A percentile compares a stretch with the other conserved stretches of the same genome.
phyloP scores from a whole-genome alignment of 1,140 invertebrate species.

The Heterodera carotae region DNA sequence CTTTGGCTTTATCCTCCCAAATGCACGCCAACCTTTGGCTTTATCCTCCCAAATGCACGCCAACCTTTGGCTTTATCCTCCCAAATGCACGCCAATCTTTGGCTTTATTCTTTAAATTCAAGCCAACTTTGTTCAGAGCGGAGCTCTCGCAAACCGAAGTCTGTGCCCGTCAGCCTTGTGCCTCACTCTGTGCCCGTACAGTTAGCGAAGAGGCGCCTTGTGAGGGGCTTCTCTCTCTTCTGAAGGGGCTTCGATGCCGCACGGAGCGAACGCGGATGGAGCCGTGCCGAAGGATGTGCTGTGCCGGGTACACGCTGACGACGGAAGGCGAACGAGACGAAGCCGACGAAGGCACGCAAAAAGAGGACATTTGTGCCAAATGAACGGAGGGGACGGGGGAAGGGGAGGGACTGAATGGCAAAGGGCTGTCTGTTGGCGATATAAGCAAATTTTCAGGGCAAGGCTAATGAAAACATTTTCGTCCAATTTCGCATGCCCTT shows the following conservation, averaged over 20 bases:
- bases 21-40: too few species aligned
- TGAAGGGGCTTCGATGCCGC: constrained; percentile 52
- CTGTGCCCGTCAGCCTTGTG: constrained; percentile 58
- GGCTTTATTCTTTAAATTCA: neutral
- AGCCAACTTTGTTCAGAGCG: constrained; percentile 45
- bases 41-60: too few species aligned
- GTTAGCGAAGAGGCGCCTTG: constrained; percentile 47
- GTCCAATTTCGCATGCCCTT: too few species aligned
- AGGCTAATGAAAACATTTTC: too few species aligned
- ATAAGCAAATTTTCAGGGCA: too few species aligned
- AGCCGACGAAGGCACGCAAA: neutral
- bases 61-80: too few species aligned
- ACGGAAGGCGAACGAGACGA: neutral
- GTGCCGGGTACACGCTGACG: constrained; percentile 42
- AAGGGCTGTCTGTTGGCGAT: too few species aligned
- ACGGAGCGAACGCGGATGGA: constrained; percentile 52
- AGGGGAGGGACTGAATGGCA: neutral
- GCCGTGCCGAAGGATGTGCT: constrained; percentile 57
- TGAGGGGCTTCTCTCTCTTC: constrained; percentile 51
- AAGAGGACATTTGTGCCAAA: neutral
- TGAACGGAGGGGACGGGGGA: neutral
- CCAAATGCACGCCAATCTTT: too few species aligned
- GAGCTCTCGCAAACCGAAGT: constrained; percentile 57
- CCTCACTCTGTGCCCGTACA: constrained; percentile 59
- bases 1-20: too few species aligned